These are phyloP conservation scores for Chrysomela aeneicollis DNA, from an alignment of 2,888 invertebrate species.

Conservation along the genomic window DNA sequence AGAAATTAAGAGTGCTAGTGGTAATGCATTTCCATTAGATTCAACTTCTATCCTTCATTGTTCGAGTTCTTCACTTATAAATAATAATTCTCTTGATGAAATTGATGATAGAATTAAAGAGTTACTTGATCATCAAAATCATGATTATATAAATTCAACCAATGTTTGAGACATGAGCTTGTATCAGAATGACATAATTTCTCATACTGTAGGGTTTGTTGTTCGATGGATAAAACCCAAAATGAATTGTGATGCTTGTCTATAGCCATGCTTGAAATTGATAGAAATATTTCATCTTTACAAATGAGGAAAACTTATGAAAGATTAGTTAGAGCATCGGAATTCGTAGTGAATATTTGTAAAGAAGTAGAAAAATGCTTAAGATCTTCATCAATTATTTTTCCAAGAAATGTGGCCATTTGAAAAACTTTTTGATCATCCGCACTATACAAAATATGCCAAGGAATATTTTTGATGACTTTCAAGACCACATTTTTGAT, in stretches of 20 bases:
- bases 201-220: slow-evolving; percentile 30
- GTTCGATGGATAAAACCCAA: not conserved
- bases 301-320: slow-evolving; percentile 18
- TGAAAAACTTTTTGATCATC: too few species aligned
- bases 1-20: too few species aligned
- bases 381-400: too few species aligned
- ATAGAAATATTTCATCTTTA: not conserved
- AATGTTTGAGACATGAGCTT: slow-evolving; percentile 13
- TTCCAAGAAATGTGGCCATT: too few species aligned
- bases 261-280: slow-evolving; percentile 12
- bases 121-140: not conserved
- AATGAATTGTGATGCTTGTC: not conserved
- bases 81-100: too few species aligned
- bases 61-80: too few species aligned
- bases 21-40: too few species aligned
- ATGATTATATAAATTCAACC: not conserved
- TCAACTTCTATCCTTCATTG: too few species aligned
- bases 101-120: too few species aligned
- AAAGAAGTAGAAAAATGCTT: slow-evolving; percentile 15
- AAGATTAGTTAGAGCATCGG: not conserved
- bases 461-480: too few species aligned
- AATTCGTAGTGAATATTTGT: slow-evolving; percentile 2
- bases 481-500: too few species aligned
- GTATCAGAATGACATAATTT: slow-evolving; percentile 20
- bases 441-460: too few species aligned